Conservation (phyloP, 2,888 invertebrate species). For the Cabera pusaria region DNA sequence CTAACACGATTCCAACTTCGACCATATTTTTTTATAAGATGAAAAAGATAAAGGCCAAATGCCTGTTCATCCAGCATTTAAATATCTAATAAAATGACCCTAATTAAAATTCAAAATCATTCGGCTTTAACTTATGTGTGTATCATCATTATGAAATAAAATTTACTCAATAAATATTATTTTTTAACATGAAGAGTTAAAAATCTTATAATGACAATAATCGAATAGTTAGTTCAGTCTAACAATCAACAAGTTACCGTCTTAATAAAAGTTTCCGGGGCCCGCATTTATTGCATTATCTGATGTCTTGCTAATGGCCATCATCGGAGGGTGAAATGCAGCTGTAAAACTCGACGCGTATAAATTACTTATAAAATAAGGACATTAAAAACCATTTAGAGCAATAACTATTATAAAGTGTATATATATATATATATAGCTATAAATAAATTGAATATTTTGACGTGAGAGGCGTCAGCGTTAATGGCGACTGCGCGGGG, state of each 20-base stretch:
- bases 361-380: constrained; percentile 77
- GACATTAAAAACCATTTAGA: constrained; percentile 81
- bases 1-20: too few species aligned
- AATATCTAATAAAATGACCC: too few species aligned
- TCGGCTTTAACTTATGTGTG: too few species aligned
- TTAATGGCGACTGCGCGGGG: constrained; percentile 70
- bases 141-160: too few species aligned
- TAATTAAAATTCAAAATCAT: too few species aligned
- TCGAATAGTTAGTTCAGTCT: too few species aligned
- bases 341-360: constrained; percentile 64
- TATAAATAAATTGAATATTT: constrained; percentile 76
- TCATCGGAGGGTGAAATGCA: constrained; percentile 70
- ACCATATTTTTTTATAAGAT: too few species aligned
- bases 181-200: too few species aligned
- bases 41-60: too few species aligned
- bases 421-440: constrained; percentile 66
- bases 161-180: too few species aligned
- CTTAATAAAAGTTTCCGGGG: constrained; percentile 51
- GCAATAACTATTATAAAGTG: constrained; percentile 71
- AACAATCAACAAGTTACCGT: constrained; percentile 21
- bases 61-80: too few species aligned
- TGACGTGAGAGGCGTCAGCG: constrained; percentile 76
- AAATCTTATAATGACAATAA: too few species aligned
- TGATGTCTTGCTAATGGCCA: constrained; percentile 73
- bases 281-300: constrained; percentile 63